phyloP scores from a whole-genome alignment of 1,140 invertebrate genomes.

The Diorhabda carinulata region DNA sequence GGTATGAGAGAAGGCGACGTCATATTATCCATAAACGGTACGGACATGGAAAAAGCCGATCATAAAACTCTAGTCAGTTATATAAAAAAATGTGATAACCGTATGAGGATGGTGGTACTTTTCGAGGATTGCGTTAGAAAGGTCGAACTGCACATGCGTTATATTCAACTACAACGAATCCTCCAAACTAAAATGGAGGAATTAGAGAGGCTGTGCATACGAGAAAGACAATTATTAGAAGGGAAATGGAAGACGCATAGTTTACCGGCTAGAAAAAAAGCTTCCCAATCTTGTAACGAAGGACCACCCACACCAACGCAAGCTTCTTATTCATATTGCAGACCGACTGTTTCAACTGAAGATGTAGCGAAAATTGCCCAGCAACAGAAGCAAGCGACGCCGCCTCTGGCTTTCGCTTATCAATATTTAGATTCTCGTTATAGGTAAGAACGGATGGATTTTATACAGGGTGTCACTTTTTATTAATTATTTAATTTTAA shows the following conservation, averaged over 20 bases:
- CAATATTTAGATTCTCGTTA: slow-evolving; percentile 66
- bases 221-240: slow-evolving; percentile 78
- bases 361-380: slow-evolving; percentile 59
- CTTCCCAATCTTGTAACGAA: slow-evolving; percentile 53
- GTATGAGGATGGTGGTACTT: slow-evolving; percentile 91
- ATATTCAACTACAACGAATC: slow-evolving; percentile 80
- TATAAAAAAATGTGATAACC: slow-evolving; percentile 83
- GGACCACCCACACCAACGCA: slow-evolving; percentile 46
- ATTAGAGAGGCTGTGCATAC: slow-evolving; percentile 74
- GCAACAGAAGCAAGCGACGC: slow-evolving; percentile 51
- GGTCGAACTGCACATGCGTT: slow-evolving; percentile 86
- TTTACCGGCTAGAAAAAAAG: slow-evolving; percentile 74
- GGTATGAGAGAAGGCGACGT: slow-evolving; percentile 94
- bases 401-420: slow-evolving; percentile 61
- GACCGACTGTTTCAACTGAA: slow-evolving; percentile 66
- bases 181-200: slow-evolving; percentile 83
- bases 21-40: slow-evolving; percentile 90
- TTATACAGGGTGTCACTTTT: neutral
- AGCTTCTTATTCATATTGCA: slow-evolving; percentile 52
- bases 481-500: too few species aligned
- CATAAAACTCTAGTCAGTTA: slow-evolving; percentile 87
- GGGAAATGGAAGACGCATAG: slow-evolving; percentile 85
- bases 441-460: slow-evolving; percentile 35
- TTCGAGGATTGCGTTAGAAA: slow-evolving; percentile 94
- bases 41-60: slow-evolving; percentile 86